Evolutionary conservation across 2,797 vertebrate species (phyloP), one percentile per base, ranked within the genome.

Genomic region (Helarctos malayanus): DNA sequence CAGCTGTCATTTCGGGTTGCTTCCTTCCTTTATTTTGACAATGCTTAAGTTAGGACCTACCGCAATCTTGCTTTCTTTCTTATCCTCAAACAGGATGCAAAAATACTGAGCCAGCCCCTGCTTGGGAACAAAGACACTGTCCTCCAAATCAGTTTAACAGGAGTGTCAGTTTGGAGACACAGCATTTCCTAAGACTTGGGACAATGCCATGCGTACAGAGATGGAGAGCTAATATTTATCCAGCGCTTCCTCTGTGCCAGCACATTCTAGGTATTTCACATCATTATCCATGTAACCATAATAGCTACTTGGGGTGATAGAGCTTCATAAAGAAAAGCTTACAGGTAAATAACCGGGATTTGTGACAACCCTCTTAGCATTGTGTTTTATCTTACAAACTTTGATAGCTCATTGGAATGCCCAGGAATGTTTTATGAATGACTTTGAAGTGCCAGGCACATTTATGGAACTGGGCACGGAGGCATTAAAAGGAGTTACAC

Each of bases 401-500:
- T 92, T 71, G 63, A 78, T 83, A 95, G 90, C 78, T 96, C 87
- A 81, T 94, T 92, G 69, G 82, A 83, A 92, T 91, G 78, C 59
- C 47, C 45, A 79, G 23, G 47, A 21, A 75, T 94, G 57, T 86
- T 95, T 96, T 95, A 92, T 82, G 57, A 83, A 25, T 76, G 41
- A 75, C 75, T 94, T 2, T 86, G 79, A 92, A 95, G 73, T 96
- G n/a, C 68, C 38, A 96, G 80, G 80, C n/a, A 56, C 61, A 47
- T 95, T 95, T 90, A 82, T 75, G n/a, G 52, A 94, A 88, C 84
- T 81, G 86, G 86, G 41, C 32, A 79, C n/a, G n/a, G 27, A 92
- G 15, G 38, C 68, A 91, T 95, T 96, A 89, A 98, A 92, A 94
- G 68, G 84, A 95, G 68, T 97, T 54, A 86, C 25, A 81, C 73